phyloP scores from a whole-genome alignment of 2,113 vertebrate species.

The Ictidomys tridecemlineatus region DNA sequence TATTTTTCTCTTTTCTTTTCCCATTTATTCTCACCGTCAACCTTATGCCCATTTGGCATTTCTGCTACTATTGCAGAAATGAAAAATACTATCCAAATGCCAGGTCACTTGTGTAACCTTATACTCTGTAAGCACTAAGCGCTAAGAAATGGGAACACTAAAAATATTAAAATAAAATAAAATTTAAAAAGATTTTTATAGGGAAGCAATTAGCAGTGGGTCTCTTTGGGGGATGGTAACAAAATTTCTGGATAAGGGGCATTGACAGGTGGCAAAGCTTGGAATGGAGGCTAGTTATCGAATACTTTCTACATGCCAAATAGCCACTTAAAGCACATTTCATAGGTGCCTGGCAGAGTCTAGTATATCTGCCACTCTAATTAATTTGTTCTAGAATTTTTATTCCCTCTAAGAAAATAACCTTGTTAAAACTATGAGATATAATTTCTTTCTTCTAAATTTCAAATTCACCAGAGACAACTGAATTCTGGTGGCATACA shows the following conservation, averaged over 20 bases:
- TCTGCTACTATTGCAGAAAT: not conserved
- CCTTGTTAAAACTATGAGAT: conserved; percentile 1
- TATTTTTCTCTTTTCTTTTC: not conserved
- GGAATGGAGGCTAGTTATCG: not conserved
- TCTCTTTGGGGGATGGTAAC: not conserved
- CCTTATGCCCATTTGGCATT: not conserved
- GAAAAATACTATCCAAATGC: not conserved
- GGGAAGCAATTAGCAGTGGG: not conserved
- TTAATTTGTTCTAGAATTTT: not conserved
- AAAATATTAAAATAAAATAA: not conserved
- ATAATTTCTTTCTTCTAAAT: conserved; percentile 22
- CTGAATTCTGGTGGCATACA: conserved; percentile 7
- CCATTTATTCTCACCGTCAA: not conserved
- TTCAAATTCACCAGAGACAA: conserved; percentile 12
- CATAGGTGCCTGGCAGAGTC: not conserved
- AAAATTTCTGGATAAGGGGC: conserved; percentile 24
- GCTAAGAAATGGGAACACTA: not conserved
- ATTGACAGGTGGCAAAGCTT: not conserved
- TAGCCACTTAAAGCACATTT: not conserved
- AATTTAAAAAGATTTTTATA: not conserved
- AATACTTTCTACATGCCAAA: not conserved
- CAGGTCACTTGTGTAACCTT: not conserved
- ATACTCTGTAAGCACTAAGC: not conserved
- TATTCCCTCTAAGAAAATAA: not conserved
- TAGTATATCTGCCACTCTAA: not conserved